Base-by-base conservation (phyloP, 2,797 vertebrate genomes). In the Sebastes cheni region DNA sequence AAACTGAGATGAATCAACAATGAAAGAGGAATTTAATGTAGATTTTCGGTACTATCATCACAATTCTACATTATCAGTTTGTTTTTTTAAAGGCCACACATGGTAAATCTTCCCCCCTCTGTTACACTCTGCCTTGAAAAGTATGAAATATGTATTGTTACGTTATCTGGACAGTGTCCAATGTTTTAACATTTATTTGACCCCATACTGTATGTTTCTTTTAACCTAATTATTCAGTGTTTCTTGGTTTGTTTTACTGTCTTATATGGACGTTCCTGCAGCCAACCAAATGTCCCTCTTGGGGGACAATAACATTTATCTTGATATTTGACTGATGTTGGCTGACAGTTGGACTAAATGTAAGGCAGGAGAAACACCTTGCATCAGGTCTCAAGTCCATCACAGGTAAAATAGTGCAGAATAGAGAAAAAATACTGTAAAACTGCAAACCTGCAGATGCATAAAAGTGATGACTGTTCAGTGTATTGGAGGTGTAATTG, bases 381-480 rank as follows among this genome's bases (percentile, higher is more conserved):
- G 13, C 27, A 42, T 61, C 7, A 60, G 39, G 4, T 66, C 60
- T 77, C 3, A 54, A 64, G 60, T 77, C 22, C 29, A 55, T 59
- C 32, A 65, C 34, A 71, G 34, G 62, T 65, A 50, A 73, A 87
- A 83, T 52, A 79, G 11, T 82, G 83, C 82, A 71, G 27, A 68
- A 23, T 2, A 36, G 80, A 42, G 56, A 67, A 85, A 14, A 42
- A 77, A 66, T 8, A 25, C 5, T 12, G 4, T 12, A 32, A 71
- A 75, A 71, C 20, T 61, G 58, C 58, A 25, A 74, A 84, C 3
- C 7, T 56, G 80, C 69, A 56, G 32, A 61, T 39, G 42, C 46
- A 79, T 14, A 30, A 62, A 81, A 82, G 10, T 75, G 74, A 81
- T 80, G 81, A 86, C 52, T 77, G 29, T 34, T 85, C 72, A 83